Evolutionary conservation across 2,797 vertebrate species (phyloP).

Genomic region (Pseudochirops cupreus): DNA sequence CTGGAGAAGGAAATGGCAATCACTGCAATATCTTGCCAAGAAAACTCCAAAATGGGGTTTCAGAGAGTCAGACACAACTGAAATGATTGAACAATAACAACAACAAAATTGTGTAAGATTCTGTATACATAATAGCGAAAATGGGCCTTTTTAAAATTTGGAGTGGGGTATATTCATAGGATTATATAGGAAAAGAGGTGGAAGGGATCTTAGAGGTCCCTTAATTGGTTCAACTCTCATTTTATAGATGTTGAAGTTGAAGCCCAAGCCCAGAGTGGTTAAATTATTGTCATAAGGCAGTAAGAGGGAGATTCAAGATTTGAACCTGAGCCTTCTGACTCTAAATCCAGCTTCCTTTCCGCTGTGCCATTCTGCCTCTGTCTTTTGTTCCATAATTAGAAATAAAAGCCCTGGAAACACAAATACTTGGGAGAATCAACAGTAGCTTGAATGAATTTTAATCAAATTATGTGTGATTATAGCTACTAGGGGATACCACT

Average conservation of each 20-base stretch:
- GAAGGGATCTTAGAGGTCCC: background rate
- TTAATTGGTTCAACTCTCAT: background rate
- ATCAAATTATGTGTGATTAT: background rate
- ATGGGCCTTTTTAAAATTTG: too few relatives aligned
- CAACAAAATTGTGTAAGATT: too few relatives aligned
- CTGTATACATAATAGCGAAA: too few relatives aligned
- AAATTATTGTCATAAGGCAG: background rate
- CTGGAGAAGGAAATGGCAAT: too few relatives aligned
- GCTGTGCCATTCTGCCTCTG: background rate
- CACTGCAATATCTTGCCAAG: background rate
- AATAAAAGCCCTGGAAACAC: background rate
- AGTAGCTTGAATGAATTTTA: background rate
- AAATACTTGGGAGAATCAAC: background rate
- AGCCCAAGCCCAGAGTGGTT: background rate
- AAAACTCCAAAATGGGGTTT: background rate
- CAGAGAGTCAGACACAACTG: background rate
- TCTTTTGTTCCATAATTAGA: background rate
- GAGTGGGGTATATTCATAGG: background rate
- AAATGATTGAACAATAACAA: background rate
- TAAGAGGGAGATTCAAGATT: background rate
- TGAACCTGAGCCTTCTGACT: background rate
- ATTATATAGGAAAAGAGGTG: too few relatives aligned
- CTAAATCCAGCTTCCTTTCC: background rate
- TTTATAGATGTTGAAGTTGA: background rate
- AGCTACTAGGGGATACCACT: background rate